Evolutionary conservation across 2,888 invertebrate genomes (phyloP).

Genomic region (Cheilosia urbana): DNA sequence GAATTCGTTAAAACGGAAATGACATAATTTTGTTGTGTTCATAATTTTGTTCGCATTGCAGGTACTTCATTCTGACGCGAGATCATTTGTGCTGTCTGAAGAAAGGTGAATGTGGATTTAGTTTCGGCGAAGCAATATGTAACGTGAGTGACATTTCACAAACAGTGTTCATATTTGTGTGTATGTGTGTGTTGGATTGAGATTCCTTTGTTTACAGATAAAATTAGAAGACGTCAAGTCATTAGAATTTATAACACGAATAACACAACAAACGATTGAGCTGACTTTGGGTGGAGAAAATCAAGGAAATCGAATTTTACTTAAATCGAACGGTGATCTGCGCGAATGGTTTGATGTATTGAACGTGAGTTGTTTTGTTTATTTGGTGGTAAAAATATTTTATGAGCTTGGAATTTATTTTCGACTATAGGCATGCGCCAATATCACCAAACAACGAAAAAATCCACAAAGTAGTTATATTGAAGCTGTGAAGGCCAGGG

Average conservation of each 20-base stretch:
- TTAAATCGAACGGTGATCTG: constrained; percentile 64
- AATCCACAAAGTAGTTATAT: constrained; percentile 64
- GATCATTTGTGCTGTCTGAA: constrained; percentile 67
- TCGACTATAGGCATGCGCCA: constrained; percentile 57
- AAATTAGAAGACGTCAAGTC: constrained; percentile 69
- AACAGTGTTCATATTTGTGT: neutral
- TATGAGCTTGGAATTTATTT: constrained; percentile 13
- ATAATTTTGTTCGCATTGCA: neutral
- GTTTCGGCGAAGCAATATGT: constrained; percentile 63
- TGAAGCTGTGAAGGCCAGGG: constrained; percentile 67
- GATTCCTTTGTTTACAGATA: constrained; percentile 42
- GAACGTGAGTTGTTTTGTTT: constrained; percentile 60
- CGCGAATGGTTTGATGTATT: constrained; percentile 71
- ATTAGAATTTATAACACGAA: constrained; percentile 61
- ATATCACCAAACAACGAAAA: constrained; percentile 67
- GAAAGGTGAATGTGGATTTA: constrained; percentile 67
- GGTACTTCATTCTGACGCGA: constrained; percentile 66
- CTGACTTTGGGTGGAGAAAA: constrained; percentile 59
- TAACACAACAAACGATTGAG: constrained; percentile 68
- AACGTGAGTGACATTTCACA: constrained; percentile 53
- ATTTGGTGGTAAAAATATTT: constrained; percentile 36
- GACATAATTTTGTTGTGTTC: constrained; percentile 21
- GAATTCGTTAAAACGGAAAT: constrained; percentile 40
- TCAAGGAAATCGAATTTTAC: constrained; percentile 61
- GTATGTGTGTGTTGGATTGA: neutral